phyloP scores from a whole-genome alignment of 1,140 invertebrate species.

The Atta cephalotes region DNA sequence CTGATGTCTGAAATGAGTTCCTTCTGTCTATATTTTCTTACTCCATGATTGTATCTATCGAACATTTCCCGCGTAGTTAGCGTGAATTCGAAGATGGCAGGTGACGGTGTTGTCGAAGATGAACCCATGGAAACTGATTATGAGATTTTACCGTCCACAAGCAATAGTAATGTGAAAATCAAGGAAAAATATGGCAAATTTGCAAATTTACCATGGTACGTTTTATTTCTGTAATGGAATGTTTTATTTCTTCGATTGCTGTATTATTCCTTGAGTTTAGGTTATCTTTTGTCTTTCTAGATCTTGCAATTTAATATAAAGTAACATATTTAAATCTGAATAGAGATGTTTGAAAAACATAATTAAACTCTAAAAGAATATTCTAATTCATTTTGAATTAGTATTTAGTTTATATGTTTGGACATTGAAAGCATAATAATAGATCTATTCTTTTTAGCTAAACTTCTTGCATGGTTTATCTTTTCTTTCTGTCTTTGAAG shows the following conservation, averaged over 20 bases:
- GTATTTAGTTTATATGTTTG: conserved; percentile 33
- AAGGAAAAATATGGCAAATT: conserved; percentile 70
- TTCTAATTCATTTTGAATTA: neutral
- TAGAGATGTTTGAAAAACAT: neutral
- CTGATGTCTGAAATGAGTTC: neutral
- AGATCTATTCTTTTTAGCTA: neutral
- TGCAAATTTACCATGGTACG: conserved; percentile 80
- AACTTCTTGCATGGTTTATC: no score
- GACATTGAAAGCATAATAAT: neutral
- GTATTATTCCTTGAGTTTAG: neutral
- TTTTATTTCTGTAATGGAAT: conserved; percentile 2
- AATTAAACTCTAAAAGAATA: neutral
- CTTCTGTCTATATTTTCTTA: neutral
- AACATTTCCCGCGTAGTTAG: conserved; percentile 41
- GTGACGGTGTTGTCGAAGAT: conserved; percentile 20
- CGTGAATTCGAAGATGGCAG: conserved; percentile 73
- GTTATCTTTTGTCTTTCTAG: conserved; percentile 23
- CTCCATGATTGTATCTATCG: neutral
- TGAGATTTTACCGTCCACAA: conserved; percentile 78
- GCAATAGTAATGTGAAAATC: conserved; percentile 34
- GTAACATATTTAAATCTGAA: neutral
- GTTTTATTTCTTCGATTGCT: conserved; percentile 22
- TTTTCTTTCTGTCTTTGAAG: no score
- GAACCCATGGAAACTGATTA: conserved; percentile 75
- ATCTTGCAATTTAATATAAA: neutral